Evolutionary conservation across 2,888 invertebrate species (phyloP).

Genomic region (Petrolisthes manimaculis): DNA sequence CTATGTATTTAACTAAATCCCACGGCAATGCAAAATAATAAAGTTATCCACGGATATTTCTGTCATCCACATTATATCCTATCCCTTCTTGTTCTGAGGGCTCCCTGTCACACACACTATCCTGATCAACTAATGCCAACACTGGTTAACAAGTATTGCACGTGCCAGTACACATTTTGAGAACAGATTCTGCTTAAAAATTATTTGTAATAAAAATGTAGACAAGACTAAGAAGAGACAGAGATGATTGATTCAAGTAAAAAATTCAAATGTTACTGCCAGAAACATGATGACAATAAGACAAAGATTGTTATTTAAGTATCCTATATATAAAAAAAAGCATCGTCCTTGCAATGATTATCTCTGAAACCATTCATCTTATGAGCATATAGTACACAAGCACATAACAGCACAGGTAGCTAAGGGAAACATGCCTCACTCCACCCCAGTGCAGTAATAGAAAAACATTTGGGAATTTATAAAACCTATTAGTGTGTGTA

Average conservation of each 20-base stretch:
- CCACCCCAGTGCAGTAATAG: conserved; percentile 45
- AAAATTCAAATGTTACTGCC: conserved; percentile 24
- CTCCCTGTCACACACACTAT: conserved; percentile 43
- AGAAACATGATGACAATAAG: conserved; percentile 42
- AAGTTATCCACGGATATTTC: no score
- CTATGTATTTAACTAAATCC: no score
- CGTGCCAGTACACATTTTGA: conserved; percentile 28
- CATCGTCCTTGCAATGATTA: conserved; percentile 21
- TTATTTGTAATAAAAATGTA: conserved; percentile 23
- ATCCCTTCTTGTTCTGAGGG: no score
- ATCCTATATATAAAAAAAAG: conserved; percentile 34
- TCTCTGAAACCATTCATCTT: conserved; percentile 46
- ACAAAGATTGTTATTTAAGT: conserved; percentile 35
- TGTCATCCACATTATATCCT: no score
- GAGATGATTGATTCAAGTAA: conserved; percentile 36
- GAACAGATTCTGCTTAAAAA: conserved; percentile 35
- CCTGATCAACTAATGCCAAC: conserved; percentile 39
- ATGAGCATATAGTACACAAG: conserved; percentile 52
- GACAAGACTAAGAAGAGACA: conserved; percentile 41
- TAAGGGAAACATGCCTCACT: conserved; percentile 36
- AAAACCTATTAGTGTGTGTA: conserved; percentile 56
- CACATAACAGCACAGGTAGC: conserved; percentile 55
- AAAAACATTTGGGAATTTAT: conserved; percentile 49
- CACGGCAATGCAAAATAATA: no score
- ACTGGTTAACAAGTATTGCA: conserved; percentile 48